A percentile compares a stretch with the other conserved stretches of the same genome.
Conservation (phyloP, 2,797 vertebrate genomes). For the Hephaestus fuliginosus region DNA sequence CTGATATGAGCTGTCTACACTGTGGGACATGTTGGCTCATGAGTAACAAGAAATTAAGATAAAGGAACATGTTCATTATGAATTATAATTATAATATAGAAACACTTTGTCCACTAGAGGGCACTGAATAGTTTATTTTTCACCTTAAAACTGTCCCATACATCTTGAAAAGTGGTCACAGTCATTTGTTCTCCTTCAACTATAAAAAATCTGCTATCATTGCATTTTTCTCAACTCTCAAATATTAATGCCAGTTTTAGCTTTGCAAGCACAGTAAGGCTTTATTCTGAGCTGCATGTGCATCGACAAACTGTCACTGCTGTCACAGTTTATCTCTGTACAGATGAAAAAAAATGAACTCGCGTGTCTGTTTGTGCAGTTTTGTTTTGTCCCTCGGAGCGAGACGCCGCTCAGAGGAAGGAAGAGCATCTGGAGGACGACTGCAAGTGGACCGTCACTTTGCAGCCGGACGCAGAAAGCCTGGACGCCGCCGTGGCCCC, state of each 20-base stretch:
- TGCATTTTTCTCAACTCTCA: background rate
- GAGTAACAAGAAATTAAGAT: background rate
- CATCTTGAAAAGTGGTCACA: background rate
- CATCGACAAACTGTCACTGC: background rate
- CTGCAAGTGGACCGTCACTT: constrained; percentile 57
- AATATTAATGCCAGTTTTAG: background rate
- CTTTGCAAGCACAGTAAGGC: background rate
- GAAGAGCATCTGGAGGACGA: constrained; percentile 42
- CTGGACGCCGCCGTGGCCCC: background rate
- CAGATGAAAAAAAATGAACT: constrained; percentile 12
- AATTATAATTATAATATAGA: no score
- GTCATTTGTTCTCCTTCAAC: background rate
- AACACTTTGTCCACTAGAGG: background rate
- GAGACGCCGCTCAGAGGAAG: constrained; percentile 5
- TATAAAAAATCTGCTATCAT: background rate
- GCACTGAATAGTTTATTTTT: background rate
- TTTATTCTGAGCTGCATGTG: no score
- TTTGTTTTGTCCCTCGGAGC: constrained; percentile 37
- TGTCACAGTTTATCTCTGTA: background rate
- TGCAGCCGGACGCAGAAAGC: constrained; percentile 28
- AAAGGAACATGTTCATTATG: no score
- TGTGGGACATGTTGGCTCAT: no score
- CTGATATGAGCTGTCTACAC: background rate
- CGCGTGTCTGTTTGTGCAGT: constrained; percentile 35
- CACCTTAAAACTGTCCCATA: background rate